Conservation (phyloP, 2,888 invertebrate species). For the Hypercompe scribonia region DNA sequence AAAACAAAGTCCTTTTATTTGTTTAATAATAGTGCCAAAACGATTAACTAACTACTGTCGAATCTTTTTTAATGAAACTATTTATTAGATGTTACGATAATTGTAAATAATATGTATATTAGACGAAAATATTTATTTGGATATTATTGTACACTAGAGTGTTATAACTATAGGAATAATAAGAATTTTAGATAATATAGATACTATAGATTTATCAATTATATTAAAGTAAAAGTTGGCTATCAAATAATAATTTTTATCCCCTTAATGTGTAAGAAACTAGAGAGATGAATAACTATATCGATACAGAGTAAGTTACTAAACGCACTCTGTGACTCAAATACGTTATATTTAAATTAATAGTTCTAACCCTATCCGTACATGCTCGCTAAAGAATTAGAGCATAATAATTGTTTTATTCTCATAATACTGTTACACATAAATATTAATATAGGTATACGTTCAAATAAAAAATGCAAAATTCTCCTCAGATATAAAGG, state of each 20-base stretch:
- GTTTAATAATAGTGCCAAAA: conserved; percentile 60
- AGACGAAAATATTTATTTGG: conserved; percentile 37
- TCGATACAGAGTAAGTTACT: conserved; percentile 41
- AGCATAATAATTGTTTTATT: neutral
- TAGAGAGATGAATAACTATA: conserved; percentile 50
- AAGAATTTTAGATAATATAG: conserved; percentile 44
- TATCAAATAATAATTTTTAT: conserved; percentile 44
- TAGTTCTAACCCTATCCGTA: neutral
- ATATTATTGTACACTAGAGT: conserved; percentile 45
- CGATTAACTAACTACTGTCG: conserved; percentile 51
- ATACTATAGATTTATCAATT: conserved; percentile 41
- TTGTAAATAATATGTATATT: conserved; percentile 47
- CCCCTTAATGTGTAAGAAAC: conserved; percentile 44
- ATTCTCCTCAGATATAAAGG: neutral
- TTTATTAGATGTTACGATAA: conserved; percentile 39
- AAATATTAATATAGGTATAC: neutral
- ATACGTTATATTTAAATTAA: conserved; percentile 19
- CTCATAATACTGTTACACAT: neutral
- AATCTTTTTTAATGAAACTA: conserved; percentile 48
- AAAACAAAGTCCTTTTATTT: conserved; percentile 44
- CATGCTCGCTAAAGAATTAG: neutral
- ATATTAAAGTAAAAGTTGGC: conserved; percentile 35
- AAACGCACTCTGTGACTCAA: conserved; percentile 31
- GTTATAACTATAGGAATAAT: conserved; percentile 40
- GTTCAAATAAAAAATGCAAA: neutral